Conservation (phyloP, 2,888 invertebrate species). For the Cotesia congregata region DNA sequence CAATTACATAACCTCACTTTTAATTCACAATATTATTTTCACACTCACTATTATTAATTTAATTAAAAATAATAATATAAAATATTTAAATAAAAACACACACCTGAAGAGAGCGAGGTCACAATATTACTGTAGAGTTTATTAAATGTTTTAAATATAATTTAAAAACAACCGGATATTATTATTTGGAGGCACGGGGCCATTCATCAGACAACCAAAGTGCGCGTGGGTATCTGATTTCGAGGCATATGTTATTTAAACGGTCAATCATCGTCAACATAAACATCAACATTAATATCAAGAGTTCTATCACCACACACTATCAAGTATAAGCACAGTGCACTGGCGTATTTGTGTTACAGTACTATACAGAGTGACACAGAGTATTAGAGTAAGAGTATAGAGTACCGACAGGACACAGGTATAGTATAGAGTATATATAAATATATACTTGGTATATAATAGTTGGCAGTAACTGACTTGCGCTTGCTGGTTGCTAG, state of each 20-base stretch:
- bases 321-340: too few relatives aligned
- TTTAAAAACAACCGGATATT: slow-evolving; percentile 42
- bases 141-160: not conserved
- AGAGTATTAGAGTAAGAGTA: slow-evolving; percentile 14
- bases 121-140: not conserved
- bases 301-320: slow-evolving; percentile 40
- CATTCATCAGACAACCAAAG: slow-evolving; percentile 55
- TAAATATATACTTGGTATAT: too few relatives aligned
- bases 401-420: not conserved
- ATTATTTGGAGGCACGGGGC: slow-evolving; percentile 53
- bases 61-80: slow-evolving; percentile 6
- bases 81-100: not conserved
- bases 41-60: not conserved
- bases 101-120: not conserved
- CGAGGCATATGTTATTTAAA: slow-evolving; percentile 54
- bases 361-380: not conserved
- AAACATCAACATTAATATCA: slow-evolving; percentile 20
- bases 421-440: not conserved
- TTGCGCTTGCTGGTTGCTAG: slow-evolving; percentile 38
- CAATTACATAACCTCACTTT: slow-evolving; percentile 56
- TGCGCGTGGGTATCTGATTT: slow-evolving; percentile 48
- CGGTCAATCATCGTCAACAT: slow-evolving; percentile 51
- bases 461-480: not conserved
- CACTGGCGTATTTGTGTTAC: too few relatives aligned
- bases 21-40: slow-evolving; percentile 16